A percentile compares a stretch with the other conserved stretches of the same genome.
Evolutionary conservation across 2,113 vertebrate genomes (phyloP).

Genomic region (Scomber scombrus): DNA sequence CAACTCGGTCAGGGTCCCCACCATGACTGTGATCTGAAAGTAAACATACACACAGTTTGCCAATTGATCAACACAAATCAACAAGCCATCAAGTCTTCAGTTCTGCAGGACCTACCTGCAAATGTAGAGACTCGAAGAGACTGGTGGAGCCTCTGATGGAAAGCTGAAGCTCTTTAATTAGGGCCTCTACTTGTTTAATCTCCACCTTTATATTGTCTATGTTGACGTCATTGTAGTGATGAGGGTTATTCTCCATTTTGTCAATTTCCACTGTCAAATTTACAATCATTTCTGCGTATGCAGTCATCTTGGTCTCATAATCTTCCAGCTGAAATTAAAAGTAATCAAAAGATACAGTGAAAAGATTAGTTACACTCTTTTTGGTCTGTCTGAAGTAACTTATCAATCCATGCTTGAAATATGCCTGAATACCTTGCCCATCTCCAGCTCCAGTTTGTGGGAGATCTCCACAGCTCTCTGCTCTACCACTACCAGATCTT

Average conservation of each 20-base stretch:
- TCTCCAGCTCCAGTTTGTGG: conserved; percentile 73
- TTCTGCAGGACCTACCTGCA: conserved; percentile 66
- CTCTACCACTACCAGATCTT: conserved; percentile 70
- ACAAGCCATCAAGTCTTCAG: too few relatives aligned
- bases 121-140: conserved; percentile 69
- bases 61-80: background rate
- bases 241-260: conserved; percentile 80
- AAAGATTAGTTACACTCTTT: background rate
- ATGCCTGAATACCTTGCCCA: conserved; percentile 70
- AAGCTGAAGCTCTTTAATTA: conserved; percentile 77
- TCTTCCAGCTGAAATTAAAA: conserved; percentile 82
- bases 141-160: conserved; percentile 70
- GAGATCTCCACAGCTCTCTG: conserved; percentile 62
- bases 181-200: conserved; percentile 82
- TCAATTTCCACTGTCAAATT: conserved; percentile 86
- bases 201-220: conserved; percentile 74
- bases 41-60: background rate
- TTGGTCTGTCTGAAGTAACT: background rate
- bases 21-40: conserved; percentile 64
- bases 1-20: conserved; percentile 59
- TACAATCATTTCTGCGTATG: conserved; percentile 84
- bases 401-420: background rate
- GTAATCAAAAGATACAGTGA: background rate
- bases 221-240: conserved; percentile 74
- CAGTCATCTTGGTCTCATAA: conserved; percentile 81